Evolutionary conservation across 2,113 vertebrate genomes (phyloP), one percentile per base, ranked within the genome.

Genomic region (Oceanodroma tethys): DNA sequence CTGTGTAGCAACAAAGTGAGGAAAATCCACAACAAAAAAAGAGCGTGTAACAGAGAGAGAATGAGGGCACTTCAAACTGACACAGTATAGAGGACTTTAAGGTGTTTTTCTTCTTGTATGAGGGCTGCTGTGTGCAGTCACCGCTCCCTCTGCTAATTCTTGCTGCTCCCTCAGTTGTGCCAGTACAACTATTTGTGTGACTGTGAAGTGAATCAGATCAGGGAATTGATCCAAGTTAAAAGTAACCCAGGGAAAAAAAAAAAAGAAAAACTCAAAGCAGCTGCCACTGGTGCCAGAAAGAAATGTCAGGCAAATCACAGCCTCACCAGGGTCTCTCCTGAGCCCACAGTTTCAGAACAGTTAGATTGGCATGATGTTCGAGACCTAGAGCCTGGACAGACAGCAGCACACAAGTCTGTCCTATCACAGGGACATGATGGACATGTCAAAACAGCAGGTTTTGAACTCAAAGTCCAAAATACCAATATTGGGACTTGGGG

Each of bases 201-300:
- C 55, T 84, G 67, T 23, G 38, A 95, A 83, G 38, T 59, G 76
- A 97, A 89, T 81, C 72, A 74, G 82, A 95, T 60, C 45, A 92
- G 59, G 79, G 72, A 93, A 94, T 26, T 83, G 63, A 86, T 74
- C 55, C 50, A 92, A 88, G 59, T 11, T 50, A 45, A 90, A 95
- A 95, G 92, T 73, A 95, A 83, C 18, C 14, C 8, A 3, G 17
- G 16, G 5, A 2, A 3, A 3, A 34, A 13, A 10, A 38, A 36
- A 60, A 26, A 26, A 11, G 1, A 36, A 73, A 70, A 22, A 16
- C 40, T 26, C 30, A 83, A 81, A 95, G 25, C 15, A 90, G 86
- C 82, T 88, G 50, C 86, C 59, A 71, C 55, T 47, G 48, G 15
- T 32, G 29, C 36, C 48, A 83, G 68, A 94, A 94, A 42, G 38